Conservation (phyloP, 2,797 vertebrate genomes). For the Rousettus madagascariensis region DNA sequence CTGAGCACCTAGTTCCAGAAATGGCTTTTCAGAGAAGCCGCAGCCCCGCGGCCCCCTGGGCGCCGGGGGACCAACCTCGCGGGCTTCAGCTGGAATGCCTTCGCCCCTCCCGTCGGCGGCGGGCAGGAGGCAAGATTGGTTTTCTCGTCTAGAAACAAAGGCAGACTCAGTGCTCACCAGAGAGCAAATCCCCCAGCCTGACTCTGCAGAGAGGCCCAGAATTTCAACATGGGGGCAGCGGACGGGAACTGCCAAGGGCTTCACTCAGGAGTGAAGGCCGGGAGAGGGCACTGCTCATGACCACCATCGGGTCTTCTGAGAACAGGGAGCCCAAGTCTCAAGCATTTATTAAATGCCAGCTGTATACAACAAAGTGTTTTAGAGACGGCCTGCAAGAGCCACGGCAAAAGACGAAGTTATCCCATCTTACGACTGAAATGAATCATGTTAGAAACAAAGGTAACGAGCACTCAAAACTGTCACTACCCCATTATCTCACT, state of each 20-base stretch:
- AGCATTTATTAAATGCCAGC: neutral
- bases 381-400: neutral
- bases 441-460: neutral
- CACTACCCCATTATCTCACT: fast-evolving
- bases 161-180: neutral
- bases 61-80: neutral
- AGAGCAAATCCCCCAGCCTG: neutral
- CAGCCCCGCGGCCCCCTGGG: fast-evolving
- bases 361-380: neutral
- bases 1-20: neutral
- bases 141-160: slow-evolving; percentile 48
- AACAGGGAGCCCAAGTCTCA: neutral
- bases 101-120: no score
- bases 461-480: fast-evolving
- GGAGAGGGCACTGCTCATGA: neutral
- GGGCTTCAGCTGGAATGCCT: neutral
- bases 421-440: neutral
- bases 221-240: fast-evolving
- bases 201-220: fast-evolving
- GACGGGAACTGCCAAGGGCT: neutral
- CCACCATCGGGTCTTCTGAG: fast-evolving
- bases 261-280: neutral
- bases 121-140: neutral
- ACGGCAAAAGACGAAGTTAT: neutral
- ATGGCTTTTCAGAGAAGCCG: neutral